A percentile compares a stretch with the other conserved stretches of the same genome.
phyloP scores from a whole-genome alignment of 2,113 vertebrate genomes.

The Albula glossodonta region DNA sequence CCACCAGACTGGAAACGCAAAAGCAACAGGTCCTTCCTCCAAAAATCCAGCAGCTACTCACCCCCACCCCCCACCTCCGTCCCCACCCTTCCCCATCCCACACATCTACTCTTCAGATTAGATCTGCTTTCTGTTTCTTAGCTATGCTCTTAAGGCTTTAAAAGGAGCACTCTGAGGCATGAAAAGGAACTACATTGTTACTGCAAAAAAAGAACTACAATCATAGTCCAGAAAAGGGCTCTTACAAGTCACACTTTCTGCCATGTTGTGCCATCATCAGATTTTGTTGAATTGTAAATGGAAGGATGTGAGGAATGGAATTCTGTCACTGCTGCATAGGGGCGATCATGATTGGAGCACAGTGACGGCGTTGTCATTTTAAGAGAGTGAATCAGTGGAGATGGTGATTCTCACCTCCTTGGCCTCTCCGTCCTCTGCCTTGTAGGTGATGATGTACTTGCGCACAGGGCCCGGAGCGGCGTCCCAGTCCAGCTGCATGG shows the following conservation, averaged over 20 bases:
- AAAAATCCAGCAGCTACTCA: neutral
- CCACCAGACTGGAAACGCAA: neutral
- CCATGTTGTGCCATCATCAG: no score
- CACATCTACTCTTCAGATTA: no score
- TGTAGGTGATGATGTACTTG: conserved; percentile 88
- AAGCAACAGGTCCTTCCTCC: conserved; percentile 21
- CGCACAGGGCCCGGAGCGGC: conserved; percentile 81
- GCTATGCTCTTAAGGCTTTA: no score
- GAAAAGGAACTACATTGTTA: neutral
- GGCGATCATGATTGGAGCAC: neutral
- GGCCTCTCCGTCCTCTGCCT: conserved; percentile 73
- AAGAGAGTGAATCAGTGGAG: neutral
- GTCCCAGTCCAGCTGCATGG: conserved; percentile 85
- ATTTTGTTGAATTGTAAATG: no score
- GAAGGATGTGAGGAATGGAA: no score
- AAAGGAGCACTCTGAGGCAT: neutral
- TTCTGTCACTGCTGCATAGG: neutral
- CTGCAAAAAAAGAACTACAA: neutral
- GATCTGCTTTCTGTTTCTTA: no score
- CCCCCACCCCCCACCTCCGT: neutral
- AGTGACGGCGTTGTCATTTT: neutral
- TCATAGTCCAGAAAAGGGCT: neutral
- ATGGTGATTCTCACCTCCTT: conserved; percentile 79
- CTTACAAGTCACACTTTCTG: neutral
- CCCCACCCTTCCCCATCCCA: no score